phyloP scores from a whole-genome alignment of 2,888 invertebrate genomes.

The Baccha elongata region DNA sequence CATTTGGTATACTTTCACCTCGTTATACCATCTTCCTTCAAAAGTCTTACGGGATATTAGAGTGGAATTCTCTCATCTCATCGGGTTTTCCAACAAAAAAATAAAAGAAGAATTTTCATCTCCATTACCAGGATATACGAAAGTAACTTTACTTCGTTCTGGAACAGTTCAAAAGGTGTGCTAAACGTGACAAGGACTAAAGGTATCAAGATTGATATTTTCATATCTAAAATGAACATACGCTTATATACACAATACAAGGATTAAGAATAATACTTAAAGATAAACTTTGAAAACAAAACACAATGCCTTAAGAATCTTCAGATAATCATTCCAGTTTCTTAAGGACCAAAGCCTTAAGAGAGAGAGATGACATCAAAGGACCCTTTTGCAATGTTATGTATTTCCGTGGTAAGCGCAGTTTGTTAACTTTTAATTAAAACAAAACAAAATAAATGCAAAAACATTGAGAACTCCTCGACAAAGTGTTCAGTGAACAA shows the following conservation, averaged over 20 bases:
- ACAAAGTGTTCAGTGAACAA: constrained; percentile 19
- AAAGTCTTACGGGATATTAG: constrained; percentile 30
- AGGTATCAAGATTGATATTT: constrained; percentile 56
- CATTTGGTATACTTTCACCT: constrained; percentile 10
- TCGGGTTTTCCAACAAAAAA: neutral
- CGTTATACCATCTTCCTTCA: constrained; percentile 15
- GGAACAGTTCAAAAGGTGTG: neutral
- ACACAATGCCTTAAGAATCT: constrained; percentile 10
- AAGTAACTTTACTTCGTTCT: neutral
- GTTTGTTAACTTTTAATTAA: constrained; percentile 68
- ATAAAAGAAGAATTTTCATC: neutral
- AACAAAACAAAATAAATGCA: constrained; percentile 51
- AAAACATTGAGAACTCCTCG: constrained; percentile 22
- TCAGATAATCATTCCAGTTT: constrained; percentile 20
- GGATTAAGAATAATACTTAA: constrained; percentile 21
- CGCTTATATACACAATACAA: constrained; percentile 2
- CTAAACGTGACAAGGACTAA: constrained; percentile 17
- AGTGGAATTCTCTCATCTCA: constrained; percentile 19
- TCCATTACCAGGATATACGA: neutral
- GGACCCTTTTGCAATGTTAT: constrained; percentile 23
- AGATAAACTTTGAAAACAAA: constrained; percentile 30
- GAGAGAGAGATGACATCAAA: neutral
- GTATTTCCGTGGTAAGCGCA: constrained; percentile 36
- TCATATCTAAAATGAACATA: constrained; percentile 24
- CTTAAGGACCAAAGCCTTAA: neutral